Conservation (phyloP, 2,797 vertebrate genomes). For the Distichodus sexfasciatus region DNA sequence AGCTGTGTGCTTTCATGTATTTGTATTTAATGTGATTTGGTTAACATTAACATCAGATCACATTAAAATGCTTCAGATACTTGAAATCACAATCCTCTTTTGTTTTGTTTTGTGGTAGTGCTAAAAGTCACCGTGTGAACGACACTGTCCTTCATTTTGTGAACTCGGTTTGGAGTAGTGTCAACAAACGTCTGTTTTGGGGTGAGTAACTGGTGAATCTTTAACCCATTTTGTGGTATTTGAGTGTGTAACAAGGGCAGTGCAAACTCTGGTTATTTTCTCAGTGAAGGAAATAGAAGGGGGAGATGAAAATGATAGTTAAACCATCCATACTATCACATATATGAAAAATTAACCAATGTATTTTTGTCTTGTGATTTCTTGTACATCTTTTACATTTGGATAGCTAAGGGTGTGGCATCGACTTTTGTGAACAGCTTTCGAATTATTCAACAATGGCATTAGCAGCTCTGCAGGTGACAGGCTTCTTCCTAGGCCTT, state of each 20-base stretch:
- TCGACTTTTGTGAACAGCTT: no score
- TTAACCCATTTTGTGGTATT: conserved; percentile 58
- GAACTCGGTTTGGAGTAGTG: conserved; percentile 35
- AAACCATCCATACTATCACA: neutral
- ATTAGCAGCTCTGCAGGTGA: conserved; percentile 83
- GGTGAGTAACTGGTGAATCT: conserved; percentile 63
- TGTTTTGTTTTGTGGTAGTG: neutral
- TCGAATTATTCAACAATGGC: conserved; percentile 77
- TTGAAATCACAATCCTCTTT: neutral
- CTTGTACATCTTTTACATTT: no score
- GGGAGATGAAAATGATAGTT: conserved; percentile 5
- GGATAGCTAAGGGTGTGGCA: no score
- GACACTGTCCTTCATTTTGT: conserved; percentile 25
- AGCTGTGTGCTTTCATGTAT: no score
- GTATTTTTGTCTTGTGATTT: no score
- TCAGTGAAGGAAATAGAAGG: conserved; percentile 15
- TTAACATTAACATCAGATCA: no score
- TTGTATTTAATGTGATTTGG: no score
- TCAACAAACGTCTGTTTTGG: conserved; percentile 54
- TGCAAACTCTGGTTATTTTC: conserved; percentile 34
- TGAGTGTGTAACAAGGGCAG: conserved; percentile 13
- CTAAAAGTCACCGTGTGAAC: neutral
- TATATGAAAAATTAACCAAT: no score
- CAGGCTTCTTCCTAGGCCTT: conserved; percentile 85
- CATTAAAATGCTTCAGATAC: no score